A percentile compares a stretch with the other conserved stretches of the same genome.
These are phyloP conservation scores for Pelodiscus sinensis DNA, from an alignment of 2,113 vertebrate species.

Conservation along the genomic window DNA sequence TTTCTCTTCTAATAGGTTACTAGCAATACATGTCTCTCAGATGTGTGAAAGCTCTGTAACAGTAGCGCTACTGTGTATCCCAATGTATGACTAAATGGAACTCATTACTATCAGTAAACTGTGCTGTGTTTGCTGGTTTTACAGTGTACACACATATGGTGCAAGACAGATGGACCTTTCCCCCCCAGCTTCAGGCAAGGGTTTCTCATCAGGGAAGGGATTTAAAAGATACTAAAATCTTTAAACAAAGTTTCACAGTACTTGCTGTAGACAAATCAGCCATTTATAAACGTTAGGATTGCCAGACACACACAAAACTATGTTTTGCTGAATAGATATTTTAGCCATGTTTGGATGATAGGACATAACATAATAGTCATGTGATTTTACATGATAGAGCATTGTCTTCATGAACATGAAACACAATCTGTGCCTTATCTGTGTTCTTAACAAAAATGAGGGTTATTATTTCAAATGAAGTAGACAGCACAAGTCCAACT, in stretches of 20 bases:
- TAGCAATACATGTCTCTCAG: neutral
- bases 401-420: neutral
- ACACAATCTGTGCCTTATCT: neutral
- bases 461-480: neutral
- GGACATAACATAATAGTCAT: conserved; percentile 48
- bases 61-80: conserved; percentile 71
- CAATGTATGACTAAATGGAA: conserved; percentile 77
- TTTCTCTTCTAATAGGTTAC: conserved; percentile 10
- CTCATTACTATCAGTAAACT: conserved; percentile 73
- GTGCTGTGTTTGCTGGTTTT: conserved; percentile 80
- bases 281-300: conserved; percentile 53
- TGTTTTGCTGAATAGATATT: neutral
- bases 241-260: conserved; percentile 78
- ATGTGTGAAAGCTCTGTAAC: conserved; percentile 48
- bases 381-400: conserved; percentile 53
- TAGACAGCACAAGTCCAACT: neutral
- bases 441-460: fast-evolving
- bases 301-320: conserved; percentile 30
- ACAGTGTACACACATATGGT: conserved; percentile 82
- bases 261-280: conserved; percentile 47
- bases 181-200: conserved; percentile 80
- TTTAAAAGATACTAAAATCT: conserved; percentile 80
- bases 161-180: conserved; percentile 85
- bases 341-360: conserved; percentile 60
- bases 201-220: conserved; percentile 82